Base-by-base conservation (phyloP, 1,140 invertebrate species). In the Drosophila nebulosa region DNA sequence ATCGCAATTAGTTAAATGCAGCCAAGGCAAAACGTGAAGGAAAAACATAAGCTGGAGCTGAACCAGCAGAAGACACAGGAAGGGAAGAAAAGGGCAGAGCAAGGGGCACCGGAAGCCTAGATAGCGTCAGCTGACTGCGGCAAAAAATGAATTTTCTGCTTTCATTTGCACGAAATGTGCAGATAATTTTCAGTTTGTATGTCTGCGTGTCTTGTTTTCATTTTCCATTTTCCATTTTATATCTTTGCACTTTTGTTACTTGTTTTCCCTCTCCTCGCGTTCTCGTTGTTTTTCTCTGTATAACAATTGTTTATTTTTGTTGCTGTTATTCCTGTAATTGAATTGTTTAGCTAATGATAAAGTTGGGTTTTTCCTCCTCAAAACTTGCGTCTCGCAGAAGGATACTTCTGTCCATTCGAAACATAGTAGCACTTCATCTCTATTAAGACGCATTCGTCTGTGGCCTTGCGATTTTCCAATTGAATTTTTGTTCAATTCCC, bases 1-100 rank as follows among this genome's bases (percentile, higher is more conserved):
- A 83, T 84, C 69, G 75, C 73, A 83, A 83, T 83, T 83, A 83
- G 79, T 83, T 84, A 84, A 83, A 83, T 83, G 79, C 79, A 78
- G 71, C 70, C 71, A 66, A 76, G 78, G 60, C 62, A 59, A 67
- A 46, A 59, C 51, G 30, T n/a, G 5, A 32, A 55, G 36, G 22
- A 24, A 14, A 30, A 46, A 32, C 30, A 32, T 32, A 32, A 32
- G 30, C 30, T 32, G 10, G 12, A 32, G 30, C 30, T 32, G 10
- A 32, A 32, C 9, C 30, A n/a, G 10, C 10, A 32, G 30, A 32
- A 32, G 30, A 12, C 30, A 32, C 30, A 32, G 30, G 30, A 10
- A 12, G 30, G 30, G 10, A 12, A 3, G 10, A 3, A 7, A 3
- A 12, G 9, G 9, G 10, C 3, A 32, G 9, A 10, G 10, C 30